These are phyloP conservation scores for Hyles vespertilio DNA, from an alignment of 1,140 invertebrate species.

Conservation along the genomic window DNA sequence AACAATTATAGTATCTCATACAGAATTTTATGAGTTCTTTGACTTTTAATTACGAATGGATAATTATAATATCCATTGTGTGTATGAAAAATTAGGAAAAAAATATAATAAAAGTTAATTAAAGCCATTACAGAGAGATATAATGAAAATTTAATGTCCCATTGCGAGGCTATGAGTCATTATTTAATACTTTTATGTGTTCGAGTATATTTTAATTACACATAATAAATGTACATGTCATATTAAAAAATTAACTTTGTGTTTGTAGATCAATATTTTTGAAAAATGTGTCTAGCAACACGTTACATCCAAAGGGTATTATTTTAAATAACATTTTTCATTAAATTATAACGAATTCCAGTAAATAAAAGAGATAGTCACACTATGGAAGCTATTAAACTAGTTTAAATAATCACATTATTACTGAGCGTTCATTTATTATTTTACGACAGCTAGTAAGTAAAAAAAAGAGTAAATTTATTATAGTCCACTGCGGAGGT, in stretches of 20 bases:
- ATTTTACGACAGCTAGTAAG: slow-evolving; percentile 22
- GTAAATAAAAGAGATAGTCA: too few relatives aligned
- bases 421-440: slow-evolving; percentile 4
- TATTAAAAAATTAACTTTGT: too few relatives aligned
- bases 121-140: slow-evolving; percentile 9
- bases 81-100: slow-evolving; percentile 14
- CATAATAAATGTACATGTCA: too few relatives aligned
- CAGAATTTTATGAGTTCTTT: slow-evolving; percentile 13
- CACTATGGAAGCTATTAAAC: too few relatives aligned
- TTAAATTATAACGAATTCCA: too few relatives aligned
- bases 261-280: too few relatives aligned
- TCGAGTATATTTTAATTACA: neutral
- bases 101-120: slow-evolving; percentile 22
- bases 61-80: slow-evolving; percentile 7
- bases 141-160: slow-evolving; percentile 33
- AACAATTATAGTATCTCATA: too few relatives aligned
- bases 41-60: slow-evolving; percentile 16
- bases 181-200: neutral
- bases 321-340: too few relatives aligned
- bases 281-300: too few relatives aligned
- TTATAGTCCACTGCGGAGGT: slow-evolving; percentile 24
- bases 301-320: too few relatives aligned
- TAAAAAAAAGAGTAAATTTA: slow-evolving; percentile 22
- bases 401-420: neutral
- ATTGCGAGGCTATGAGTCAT: slow-evolving; percentile 12